Conservation (phyloP, 2,797 vertebrate genomes). For the Echiichthys vipera region DNA sequence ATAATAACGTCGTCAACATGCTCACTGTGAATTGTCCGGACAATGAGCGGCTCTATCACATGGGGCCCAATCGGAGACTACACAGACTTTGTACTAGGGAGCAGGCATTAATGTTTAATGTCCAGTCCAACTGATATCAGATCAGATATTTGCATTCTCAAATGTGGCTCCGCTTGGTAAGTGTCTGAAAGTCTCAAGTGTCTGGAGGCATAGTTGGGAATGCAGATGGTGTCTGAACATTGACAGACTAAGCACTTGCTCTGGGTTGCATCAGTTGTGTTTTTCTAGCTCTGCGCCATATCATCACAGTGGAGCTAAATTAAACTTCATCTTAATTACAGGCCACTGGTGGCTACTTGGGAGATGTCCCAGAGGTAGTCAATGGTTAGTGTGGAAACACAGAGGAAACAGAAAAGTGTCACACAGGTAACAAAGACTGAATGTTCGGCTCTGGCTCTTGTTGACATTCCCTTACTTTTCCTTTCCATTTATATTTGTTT, state of each 20-base stretch:
- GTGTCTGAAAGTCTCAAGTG: too few relatives aligned
- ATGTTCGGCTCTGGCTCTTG: background rate
- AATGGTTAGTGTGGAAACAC: slow-evolving; percentile 54
- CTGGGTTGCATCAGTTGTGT: slow-evolving; percentile 68
- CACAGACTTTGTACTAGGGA: too few relatives aligned
- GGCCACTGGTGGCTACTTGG: slow-evolving; percentile 50
- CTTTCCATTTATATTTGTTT: background rate
- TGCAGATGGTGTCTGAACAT: slow-evolving; percentile 30
- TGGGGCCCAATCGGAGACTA: too few relatives aligned
- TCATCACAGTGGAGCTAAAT: slow-evolving; percentile 68
- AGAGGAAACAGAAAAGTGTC: slow-evolving; percentile 55
- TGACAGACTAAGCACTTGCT: slow-evolving; percentile 73
- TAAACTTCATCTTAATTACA: slow-evolving; percentile 71
- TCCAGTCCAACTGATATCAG: too few relatives aligned
- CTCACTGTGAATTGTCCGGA: too few relatives aligned
- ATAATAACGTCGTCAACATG: too few relatives aligned
- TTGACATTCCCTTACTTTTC: background rate
- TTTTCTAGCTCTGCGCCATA: slow-evolving; percentile 49
- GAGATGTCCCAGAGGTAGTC: slow-evolving; percentile 63
- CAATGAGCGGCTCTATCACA: too few relatives aligned
- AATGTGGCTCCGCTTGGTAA: too few relatives aligned
- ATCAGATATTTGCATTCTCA: too few relatives aligned
- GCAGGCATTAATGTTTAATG: too few relatives aligned
- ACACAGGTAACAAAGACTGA: slow-evolving; percentile 28
- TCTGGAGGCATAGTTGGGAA: background rate